These are phyloP conservation scores for Gymnothorax javanicus DNA, from an alignment of 2,797 vertebrate genomes.

Conservation along the genomic window DNA sequence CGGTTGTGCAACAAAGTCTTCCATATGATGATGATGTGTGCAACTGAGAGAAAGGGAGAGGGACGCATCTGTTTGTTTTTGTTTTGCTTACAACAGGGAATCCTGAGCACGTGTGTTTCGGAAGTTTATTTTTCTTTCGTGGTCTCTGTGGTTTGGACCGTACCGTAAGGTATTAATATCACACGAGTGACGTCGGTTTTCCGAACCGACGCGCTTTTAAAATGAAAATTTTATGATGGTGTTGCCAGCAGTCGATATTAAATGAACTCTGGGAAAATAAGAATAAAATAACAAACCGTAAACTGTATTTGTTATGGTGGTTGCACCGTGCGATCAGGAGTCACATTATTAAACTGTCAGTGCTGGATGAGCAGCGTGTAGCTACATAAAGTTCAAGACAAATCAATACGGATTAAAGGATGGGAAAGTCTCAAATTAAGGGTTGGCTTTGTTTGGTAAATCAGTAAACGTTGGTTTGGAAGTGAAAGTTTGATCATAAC, in stretches of 20 bases:
- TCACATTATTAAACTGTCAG: background rate
- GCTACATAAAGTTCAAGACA: background rate
- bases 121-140: background rate
- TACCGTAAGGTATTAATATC: background rate
- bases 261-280: background rate
- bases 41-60: background rate
- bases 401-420: background rate
- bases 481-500: conserved; percentile 35
- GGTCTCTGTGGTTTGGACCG: background rate
- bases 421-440: conserved; percentile 25
- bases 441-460: conserved; percentile 41
- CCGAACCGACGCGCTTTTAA: background rate
- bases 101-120: background rate
- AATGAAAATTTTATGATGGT: background rate
- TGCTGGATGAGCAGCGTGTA: background rate
- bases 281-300: background rate
- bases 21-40: background rate
- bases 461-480: conserved; percentile 40
- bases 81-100: background rate
- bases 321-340: background rate
- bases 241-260: no score
- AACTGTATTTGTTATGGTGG: background rate
- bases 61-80: background rate
- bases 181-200: background rate
- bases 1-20: background rate